A percentile compares a stretch with the other conserved stretches of the same genome.
phyloP scores from a whole-genome alignment of 2,888 invertebrate species.

The Synergus japonicus region DNA sequence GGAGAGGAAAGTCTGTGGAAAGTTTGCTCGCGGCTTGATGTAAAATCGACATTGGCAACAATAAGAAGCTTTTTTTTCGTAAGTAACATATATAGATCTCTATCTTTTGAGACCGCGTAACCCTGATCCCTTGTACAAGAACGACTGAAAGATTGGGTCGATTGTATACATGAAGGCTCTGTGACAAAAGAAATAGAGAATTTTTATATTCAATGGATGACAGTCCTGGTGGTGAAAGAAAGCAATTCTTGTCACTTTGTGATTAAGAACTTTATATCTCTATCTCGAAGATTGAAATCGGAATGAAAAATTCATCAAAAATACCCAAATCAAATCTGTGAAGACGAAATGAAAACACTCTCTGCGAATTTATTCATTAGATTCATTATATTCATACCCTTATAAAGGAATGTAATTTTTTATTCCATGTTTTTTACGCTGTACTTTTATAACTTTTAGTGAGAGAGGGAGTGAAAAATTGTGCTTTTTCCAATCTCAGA shows the following conservation, averaged over 20 bases:
- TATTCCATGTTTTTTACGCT: neutral
- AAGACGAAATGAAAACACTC: neutral
- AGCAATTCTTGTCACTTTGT: neutral
- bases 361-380: neutral
- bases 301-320: neutral
- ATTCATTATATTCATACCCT: neutral
- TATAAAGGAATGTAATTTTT: neutral
- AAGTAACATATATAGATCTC: constrained; percentile 19
- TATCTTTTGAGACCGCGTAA: constrained; percentile 13
- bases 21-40: neutral
- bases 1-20: neutral
- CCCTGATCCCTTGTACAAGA: constrained; percentile 1
- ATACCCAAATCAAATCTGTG: neutral
- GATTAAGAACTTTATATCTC: constrained; percentile 9
- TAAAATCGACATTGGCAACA: neutral
- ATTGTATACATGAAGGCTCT: neutral
- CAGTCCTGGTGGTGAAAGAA: neutral
- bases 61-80: neutral
- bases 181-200: constrained; percentile 23
- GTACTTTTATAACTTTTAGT: neutral
- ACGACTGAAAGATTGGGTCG: constrained; percentile 4
- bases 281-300: neutral
- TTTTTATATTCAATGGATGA: constrained; percentile 12
- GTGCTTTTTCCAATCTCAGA: neutral
- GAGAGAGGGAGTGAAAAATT: neutral